Evolutionary conservation across 2,888 invertebrate species (phyloP).

Genomic region (Megastigmus dorsalis): DNA sequence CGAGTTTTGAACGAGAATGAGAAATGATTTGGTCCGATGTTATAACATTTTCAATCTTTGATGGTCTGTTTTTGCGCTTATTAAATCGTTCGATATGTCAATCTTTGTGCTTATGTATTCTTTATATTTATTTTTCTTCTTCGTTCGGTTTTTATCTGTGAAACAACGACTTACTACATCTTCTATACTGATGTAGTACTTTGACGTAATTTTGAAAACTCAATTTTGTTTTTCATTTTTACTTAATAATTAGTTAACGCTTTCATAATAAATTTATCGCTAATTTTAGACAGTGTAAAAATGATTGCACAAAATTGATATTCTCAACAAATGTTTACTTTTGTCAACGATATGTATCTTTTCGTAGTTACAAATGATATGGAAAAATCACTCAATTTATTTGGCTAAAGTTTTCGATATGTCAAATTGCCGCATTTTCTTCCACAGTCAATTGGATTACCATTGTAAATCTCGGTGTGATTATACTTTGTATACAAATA

Average conservation of each 20-base stretch:
- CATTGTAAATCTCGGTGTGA: not conserved
- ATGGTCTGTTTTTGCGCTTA: not conserved
- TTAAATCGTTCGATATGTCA: slow-evolving; percentile 8
- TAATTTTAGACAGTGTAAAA: slow-evolving; percentile 26
- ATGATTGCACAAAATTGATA: slow-evolving; percentile 29
- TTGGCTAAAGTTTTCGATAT: slow-evolving; percentile 41
- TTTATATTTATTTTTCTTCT: not conserved
- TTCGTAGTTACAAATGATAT: slow-evolving; percentile 28
- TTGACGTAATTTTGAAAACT: slow-evolving; percentile 11
- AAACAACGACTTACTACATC: not conserved
- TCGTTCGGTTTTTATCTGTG: not conserved
- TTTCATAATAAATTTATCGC: slow-evolving; percentile 21
- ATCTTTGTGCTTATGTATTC: not conserved
- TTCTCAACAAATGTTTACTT: too few relatives aligned
- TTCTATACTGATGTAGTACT: not conserved
- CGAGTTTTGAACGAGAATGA: slow-evolving; percentile 14
- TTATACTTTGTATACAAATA: not conserved
- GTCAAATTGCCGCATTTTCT: slow-evolving; percentile 36
- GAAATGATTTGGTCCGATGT: slow-evolving; percentile 44
- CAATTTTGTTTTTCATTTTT: not conserved
- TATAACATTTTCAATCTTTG: not conserved
- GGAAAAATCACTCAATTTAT: slow-evolving; percentile 25
- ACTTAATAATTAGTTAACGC: slow-evolving; percentile 43
- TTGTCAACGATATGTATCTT: slow-evolving; percentile 40
- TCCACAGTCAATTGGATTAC: not conserved